phyloP scores from a whole-genome alignment of 2,888 invertebrate genomes.

The Cheilosia scutellata region DNA sequence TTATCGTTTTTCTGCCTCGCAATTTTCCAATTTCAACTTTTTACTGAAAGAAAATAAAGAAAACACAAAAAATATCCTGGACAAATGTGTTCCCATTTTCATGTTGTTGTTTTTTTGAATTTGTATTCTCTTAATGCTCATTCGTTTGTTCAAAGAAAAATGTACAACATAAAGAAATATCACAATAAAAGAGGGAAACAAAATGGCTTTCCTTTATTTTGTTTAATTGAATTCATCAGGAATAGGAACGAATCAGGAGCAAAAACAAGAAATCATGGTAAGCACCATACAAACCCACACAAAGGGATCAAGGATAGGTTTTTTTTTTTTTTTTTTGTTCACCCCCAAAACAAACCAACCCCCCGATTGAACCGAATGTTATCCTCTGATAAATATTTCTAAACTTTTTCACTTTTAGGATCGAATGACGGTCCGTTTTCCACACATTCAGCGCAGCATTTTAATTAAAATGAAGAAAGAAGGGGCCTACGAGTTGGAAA shows the following conservation, averaged over 20 bases:
- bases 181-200: slow-evolving; percentile 9
- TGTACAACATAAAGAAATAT: slow-evolving; percentile 30
- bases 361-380: slow-evolving; percentile 63
- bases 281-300: slow-evolving; percentile 56
- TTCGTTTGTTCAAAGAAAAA: slow-evolving; percentile 65
- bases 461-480: slow-evolving; percentile 71
- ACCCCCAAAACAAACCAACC: neutral
- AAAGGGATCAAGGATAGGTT: slow-evolving; percentile 23
- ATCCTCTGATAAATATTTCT: slow-evolving; percentile 70
- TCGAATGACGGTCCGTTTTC: slow-evolving; percentile 50
- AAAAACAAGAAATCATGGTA: slow-evolving; percentile 61
- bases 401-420: slow-evolving; percentile 68
- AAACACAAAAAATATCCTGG: slow-evolving; percentile 50
- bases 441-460: slow-evolving; percentile 54
- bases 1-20: slow-evolving; percentile 17
- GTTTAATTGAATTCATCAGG: slow-evolving; percentile 75
- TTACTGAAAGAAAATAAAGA: neutral
- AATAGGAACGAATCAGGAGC: slow-evolving; percentile 64
- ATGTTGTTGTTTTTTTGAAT: slow-evolving; percentile 14
- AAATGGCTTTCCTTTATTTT: slow-evolving; percentile 70
- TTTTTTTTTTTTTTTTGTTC: neutral
- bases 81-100: slow-evolving; percentile 72
- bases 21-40: slow-evolving; percentile 48
- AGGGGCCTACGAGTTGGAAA: neutral
- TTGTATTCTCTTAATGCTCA: slow-evolving; percentile 39